These are phyloP conservation scores for Thalassarche chlororhynchos DNA, from an alignment of 2,113 vertebrate genomes.

Conservation along the genomic window DNA sequence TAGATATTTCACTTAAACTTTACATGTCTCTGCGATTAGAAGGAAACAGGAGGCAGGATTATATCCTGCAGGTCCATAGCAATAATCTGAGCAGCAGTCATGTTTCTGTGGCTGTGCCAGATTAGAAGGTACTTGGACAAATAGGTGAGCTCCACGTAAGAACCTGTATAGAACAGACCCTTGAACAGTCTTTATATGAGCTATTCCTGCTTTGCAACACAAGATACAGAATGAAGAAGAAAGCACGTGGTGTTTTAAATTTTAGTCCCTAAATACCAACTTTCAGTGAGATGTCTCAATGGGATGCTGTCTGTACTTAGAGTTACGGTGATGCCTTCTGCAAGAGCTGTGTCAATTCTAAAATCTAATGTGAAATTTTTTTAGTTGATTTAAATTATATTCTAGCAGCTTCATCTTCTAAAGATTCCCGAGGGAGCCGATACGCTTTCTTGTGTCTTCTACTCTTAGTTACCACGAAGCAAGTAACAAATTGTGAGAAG, in stretches of 20 bases:
- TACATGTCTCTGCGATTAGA: neutral
- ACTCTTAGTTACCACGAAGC: neutral
- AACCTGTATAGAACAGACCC: neutral
- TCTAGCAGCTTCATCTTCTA: neutral
- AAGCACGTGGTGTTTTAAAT: neutral
- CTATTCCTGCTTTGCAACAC: neutral
- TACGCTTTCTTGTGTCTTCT: neutral
- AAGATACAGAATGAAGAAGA: neutral
- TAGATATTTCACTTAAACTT: neutral
- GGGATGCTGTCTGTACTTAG: neutral
- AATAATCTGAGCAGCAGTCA: neutral
- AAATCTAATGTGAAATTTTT: neutral
- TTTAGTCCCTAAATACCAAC: neutral
- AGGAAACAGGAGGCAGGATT: neutral
- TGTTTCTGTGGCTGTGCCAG: neutral
- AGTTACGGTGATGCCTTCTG: neutral
- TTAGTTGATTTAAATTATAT: neutral
- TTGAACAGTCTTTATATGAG: neutral
- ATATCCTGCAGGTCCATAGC: neutral
- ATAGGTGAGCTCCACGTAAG: neutral
- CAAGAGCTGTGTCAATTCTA: neutral
- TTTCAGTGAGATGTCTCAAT: fast-evolving
- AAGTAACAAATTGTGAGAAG: neutral
- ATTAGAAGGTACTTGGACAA: neutral
- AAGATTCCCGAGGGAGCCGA: neutral